phyloP scores from a whole-genome alignment of 2,113 vertebrate species.

The Rhynchomys soricoides region DNA sequence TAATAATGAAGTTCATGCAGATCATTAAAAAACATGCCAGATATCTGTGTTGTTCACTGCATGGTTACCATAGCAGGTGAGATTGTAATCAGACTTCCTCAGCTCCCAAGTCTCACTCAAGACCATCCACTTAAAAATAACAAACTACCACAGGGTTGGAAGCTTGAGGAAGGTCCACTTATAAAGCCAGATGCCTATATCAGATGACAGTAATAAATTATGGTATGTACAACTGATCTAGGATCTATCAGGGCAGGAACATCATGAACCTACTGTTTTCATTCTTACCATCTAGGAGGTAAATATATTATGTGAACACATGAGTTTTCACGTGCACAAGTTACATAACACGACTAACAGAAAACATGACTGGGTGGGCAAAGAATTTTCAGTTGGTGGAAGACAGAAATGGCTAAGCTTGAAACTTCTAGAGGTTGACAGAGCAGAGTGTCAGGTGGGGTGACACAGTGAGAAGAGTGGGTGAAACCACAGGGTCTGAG shows the following conservation, averaged over 20 bases:
- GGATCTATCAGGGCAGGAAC: background rate
- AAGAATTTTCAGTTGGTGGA: background rate
- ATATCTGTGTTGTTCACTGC: conserved; percentile 60
- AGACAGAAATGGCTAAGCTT: background rate
- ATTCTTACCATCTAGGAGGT: background rate
- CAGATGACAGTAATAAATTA: background rate
- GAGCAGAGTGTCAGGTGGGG: background rate
- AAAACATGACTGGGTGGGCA: background rate
- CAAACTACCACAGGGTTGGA: conserved; percentile 1
- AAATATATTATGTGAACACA: background rate
- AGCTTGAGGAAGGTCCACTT: background rate
- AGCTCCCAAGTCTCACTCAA: conserved; percentile 58
- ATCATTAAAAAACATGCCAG: conserved; percentile 53
- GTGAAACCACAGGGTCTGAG: background rate
- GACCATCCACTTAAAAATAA: conserved; percentile 66
- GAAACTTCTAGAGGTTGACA: background rate
- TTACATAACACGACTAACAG: background rate
- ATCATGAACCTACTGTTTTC: background rate
- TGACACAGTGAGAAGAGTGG: background rate
- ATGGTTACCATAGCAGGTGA: conserved; percentile 49
- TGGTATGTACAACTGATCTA: background rate
- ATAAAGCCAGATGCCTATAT: conserved; percentile 1
- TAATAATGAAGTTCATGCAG: conserved; percentile 55
- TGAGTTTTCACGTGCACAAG: background rate
- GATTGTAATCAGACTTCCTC: conserved; percentile 56